Conservation (phyloP, 1,140 invertebrate genomes). For the Manduca sexta region DNA sequence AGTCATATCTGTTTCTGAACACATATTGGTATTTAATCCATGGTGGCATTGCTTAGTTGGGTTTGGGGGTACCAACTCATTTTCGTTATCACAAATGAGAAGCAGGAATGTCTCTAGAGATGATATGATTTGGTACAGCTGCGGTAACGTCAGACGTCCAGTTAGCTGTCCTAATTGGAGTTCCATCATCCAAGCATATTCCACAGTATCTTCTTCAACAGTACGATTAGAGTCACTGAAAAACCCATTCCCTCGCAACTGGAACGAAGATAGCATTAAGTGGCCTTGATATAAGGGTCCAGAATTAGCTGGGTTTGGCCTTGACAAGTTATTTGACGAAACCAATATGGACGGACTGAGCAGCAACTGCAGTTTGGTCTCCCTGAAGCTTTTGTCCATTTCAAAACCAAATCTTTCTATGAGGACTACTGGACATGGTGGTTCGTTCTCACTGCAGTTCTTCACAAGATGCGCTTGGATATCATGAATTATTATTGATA, state of each 20-base stretch:
- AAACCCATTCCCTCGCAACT: slow-evolving; percentile 96
- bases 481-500: slow-evolving; percentile 96
- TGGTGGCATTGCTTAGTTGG: slow-evolving; percentile 90
- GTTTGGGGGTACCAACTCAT: slow-evolving; percentile 86
- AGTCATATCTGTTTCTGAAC: slow-evolving; percentile 81
- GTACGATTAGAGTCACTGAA: slow-evolving; percentile 94
- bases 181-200: slow-evolving; percentile 96
- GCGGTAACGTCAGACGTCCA: slow-evolving; percentile 85
- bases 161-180: slow-evolving; percentile 87
- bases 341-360: slow-evolving; percentile 91
- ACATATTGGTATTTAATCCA: slow-evolving; percentile 83
- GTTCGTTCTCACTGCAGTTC: slow-evolving; percentile 89
- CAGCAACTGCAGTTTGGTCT: slow-evolving; percentile 93
- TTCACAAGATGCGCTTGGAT: slow-evolving; percentile 94
- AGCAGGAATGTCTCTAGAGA: slow-evolving; percentile 92
- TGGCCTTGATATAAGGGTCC: slow-evolving; percentile 86
- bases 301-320: slow-evolving; percentile 76
- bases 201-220: slow-evolving; percentile 94
- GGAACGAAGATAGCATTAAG: slow-evolving; percentile 90
- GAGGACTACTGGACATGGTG: slow-evolving; percentile 91
- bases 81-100: slow-evolving; percentile 91
- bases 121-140: slow-evolving; percentile 89
- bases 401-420: slow-evolving; percentile 96
- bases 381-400: slow-evolving; percentile 94
- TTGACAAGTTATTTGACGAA: slow-evolving; percentile 80